phyloP scores from a whole-genome alignment of 2,888 invertebrate genomes.

The Harpalus rubripes region DNA sequence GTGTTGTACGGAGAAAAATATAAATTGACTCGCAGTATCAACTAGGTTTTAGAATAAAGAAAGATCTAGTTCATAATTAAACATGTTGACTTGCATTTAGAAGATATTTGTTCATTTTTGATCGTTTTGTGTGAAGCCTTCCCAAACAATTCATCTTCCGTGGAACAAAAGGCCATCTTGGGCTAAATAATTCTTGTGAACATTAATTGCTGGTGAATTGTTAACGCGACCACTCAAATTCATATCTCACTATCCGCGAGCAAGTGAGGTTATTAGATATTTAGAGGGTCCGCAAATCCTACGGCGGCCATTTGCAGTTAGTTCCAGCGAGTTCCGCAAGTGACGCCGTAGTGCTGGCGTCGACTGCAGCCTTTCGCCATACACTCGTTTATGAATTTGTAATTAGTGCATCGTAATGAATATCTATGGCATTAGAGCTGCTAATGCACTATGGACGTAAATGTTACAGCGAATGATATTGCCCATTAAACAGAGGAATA shows the following conservation, averaged over 20 bases:
- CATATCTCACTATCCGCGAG: conserved; percentile 13
- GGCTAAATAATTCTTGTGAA: conserved; percentile 16
- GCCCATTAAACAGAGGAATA: neutral
- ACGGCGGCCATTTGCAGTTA: conserved; percentile 40
- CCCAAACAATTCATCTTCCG: neutral
- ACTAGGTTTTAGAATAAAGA: no score
- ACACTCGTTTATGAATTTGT: conserved; percentile 38
- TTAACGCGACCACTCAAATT: conserved; percentile 38
- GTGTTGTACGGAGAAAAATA: no score
- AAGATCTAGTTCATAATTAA: no score
- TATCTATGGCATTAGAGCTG: neutral
- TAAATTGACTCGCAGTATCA: no score
- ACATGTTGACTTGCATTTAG: no score
- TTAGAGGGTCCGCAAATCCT: conserved; percentile 32
- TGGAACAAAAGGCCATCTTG: conserved; percentile 9
- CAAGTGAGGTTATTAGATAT: conserved; percentile 12
- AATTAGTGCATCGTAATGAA: conserved; percentile 40
- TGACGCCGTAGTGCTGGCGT: neutral
- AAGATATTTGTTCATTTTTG: no score
- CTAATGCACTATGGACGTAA: conserved; percentile 17
- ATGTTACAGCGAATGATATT: neutral
- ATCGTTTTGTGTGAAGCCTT: no score
- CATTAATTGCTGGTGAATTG: conserved; percentile 28
- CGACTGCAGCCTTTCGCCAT: neutral
- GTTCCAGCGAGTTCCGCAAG: neutral